Conservation (phyloP, 2,888 invertebrate genomes). For the Calameuta filiformis region DNA sequence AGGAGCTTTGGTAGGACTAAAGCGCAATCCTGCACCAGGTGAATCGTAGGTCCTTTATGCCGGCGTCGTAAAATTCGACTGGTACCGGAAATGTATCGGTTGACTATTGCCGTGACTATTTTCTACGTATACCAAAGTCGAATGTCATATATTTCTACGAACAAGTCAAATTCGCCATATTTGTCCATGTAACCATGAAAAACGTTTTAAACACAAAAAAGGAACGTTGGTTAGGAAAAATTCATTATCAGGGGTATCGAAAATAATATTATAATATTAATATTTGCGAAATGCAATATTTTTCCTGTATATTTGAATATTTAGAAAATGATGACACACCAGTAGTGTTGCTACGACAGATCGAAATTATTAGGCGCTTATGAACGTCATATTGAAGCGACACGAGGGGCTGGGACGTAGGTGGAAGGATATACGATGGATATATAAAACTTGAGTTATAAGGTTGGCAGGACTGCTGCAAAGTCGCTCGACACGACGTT, state of each 20-base stretch:
- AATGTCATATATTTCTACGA: not conserved
- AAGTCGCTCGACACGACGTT: not conserved
- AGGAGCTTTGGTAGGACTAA: not conserved
- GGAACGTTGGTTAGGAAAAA: too few relatives aligned
- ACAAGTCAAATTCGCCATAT: not conserved
- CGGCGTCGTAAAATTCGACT: not conserved
- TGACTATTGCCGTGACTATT: not conserved
- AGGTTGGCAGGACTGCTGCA: not conserved
- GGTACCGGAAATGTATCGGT: not conserved
- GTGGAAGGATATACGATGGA: not conserved
- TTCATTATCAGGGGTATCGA: too few relatives aligned
- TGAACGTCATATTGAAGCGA: not conserved
- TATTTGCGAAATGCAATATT: too few relatives aligned
- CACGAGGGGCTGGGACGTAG: not conserved
- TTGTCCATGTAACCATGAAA: not conserved
- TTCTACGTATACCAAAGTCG: not conserved
- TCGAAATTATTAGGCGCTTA: not conserved
- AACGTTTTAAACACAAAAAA: not conserved
- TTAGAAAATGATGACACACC: too few relatives aligned
- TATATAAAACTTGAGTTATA: not conserved
- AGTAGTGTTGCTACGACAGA: too few relatives aligned
- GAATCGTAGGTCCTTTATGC: not conserved
- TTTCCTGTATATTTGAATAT: too few relatives aligned
- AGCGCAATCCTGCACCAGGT: not conserved
- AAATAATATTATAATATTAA: too few relatives aligned